These are phyloP conservation scores for Saiga tatarica DNA, from an alignment of 2,113 vertebrate genomes.

Conservation along the genomic window DNA sequence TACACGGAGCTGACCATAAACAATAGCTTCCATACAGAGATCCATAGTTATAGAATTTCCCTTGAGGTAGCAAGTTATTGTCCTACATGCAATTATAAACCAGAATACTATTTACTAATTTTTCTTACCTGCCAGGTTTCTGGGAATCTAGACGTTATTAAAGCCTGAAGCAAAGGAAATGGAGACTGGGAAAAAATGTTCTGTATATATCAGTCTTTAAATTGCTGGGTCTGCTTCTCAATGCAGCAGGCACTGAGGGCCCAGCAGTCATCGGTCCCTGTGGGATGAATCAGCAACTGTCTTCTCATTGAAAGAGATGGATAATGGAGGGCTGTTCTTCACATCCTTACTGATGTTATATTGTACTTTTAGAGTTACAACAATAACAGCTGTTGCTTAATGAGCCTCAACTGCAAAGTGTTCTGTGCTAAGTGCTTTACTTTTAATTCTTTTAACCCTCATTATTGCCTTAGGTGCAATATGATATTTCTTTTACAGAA, in stretches of 20 bases:
- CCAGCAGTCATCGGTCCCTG: not conserved
- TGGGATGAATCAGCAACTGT: not conserved
- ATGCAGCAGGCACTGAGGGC: not conserved
- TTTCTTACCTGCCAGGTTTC: not conserved
- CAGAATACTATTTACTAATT: not conserved
- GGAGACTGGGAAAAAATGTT: not conserved
- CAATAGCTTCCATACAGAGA: not conserved
- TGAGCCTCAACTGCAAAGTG: not conserved
- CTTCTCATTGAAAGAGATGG: not conserved
- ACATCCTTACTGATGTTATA: not conserved
- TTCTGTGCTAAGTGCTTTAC: not conserved
- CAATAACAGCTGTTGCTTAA: not conserved
- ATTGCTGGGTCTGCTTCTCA: not conserved
- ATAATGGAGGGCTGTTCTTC: not conserved
- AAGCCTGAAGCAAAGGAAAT: not conserved
- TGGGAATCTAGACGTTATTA: not conserved
- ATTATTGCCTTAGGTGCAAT: not conserved
- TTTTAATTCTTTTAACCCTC: slow-evolving; percentile 3
- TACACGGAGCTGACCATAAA: not conserved
- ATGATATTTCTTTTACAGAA: not conserved
- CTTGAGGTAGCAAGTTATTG: not conserved
- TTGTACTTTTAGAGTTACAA: not conserved
- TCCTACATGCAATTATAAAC: not conserved
- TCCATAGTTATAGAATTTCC: not conserved
- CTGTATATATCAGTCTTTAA: not conserved